Evolutionary conservation across 2,888 invertebrate genomes (phyloP), one percentile per base, ranked within the genome.

Genomic region (Trichopoda pennipes): DNA sequence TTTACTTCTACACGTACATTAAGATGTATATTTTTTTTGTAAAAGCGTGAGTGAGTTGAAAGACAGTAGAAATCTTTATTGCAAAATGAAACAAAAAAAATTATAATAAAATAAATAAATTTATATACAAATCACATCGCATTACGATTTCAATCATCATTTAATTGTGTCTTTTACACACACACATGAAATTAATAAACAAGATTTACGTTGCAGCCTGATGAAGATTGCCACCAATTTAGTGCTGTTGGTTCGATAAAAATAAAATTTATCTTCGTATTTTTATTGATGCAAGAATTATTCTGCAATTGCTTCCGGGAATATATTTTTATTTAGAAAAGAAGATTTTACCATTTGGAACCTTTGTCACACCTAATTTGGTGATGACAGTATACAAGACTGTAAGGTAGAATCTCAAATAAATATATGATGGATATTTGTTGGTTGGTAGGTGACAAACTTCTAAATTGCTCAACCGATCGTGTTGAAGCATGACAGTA

Each of bases 31-130:
- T 61, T 68, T 53, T 51, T 60, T 68, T 61, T 60, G 42, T 42
- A 61, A 42, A 76, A 69, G 53, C 61, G 49, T 69, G 69, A 77
- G 44, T 69, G 61, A 77, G 44, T 55, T 69, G 47, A 55, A 68
- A 61, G n/a, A 17, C 19, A 8, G 17, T 19, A 10, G 14, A 63
- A 49, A 63, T 19, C 2, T 8, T 19, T 49, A 63, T 6, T 32
- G 14, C 47, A 49, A 32, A 49, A 32, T 66, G 38, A 23, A 72
- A 60, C 42, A 53, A 49, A 60, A n/a, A 69, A 55, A 10, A 8
- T 10, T 7, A 55, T 61, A 68, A 56, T 6, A 51, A 35, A 38
- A 68, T 2, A 51, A 51, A 66, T 51, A 51, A 53, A 44, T 60
- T 76, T 44, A 60, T 42, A 76, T 35, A 60, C 53, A 32, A 60